These are phyloP conservation scores for Eurosta solidaginis DNA, from an alignment of 1,140 invertebrate genomes.

Conservation along the genomic window DNA sequence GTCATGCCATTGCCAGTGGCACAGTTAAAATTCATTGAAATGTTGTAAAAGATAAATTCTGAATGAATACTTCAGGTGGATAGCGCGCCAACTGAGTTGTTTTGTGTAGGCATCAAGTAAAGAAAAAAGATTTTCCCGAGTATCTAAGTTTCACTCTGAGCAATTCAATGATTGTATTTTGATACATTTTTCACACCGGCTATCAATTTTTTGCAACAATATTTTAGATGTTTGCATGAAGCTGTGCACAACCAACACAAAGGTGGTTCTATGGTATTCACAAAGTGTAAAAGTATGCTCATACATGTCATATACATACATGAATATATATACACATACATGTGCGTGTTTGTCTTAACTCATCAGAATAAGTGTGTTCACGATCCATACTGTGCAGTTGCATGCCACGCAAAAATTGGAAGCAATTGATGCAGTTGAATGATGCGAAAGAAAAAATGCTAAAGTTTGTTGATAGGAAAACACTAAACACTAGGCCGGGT, in stretches of 20 bases:
- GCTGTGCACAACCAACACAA: neutral
- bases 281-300: neutral
- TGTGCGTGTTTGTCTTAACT: neutral
- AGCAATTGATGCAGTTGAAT: slow-evolving; percentile 23
- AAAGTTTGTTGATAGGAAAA: neutral
- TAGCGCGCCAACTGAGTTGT: neutral
- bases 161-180: neutral
- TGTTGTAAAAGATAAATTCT: too few species aligned
- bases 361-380: too few species aligned
- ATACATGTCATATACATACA: neutral
- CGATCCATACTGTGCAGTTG: neutral
- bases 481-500: too few species aligned
- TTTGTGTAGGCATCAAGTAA: neutral
- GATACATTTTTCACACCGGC: neutral
- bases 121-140: too few species aligned
- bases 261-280: neutral
- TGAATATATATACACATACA: too few species aligned
- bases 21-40: too few species aligned
- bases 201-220: neutral
- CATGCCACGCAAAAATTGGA: slow-evolving; percentile 16
- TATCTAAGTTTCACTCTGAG: neutral
- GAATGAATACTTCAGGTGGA: too few species aligned
- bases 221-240: neutral
- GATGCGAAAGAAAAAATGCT: neutral
- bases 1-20: too few species aligned